phyloP scores from a whole-genome alignment of 2,888 invertebrate genomes.

The Ypsolopha scabrella region DNA sequence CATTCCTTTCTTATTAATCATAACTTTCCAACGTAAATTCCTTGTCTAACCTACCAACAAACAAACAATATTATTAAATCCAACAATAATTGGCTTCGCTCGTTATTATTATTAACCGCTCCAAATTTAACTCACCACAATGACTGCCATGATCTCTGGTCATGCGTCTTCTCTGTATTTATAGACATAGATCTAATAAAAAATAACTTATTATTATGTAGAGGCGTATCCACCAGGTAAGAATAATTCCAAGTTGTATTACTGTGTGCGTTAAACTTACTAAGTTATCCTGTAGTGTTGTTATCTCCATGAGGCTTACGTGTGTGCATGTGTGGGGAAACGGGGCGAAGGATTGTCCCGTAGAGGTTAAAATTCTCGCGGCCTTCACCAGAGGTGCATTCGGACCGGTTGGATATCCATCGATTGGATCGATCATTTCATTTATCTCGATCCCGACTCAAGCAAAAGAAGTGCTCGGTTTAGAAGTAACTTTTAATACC shows the following conservation, averaged over 20 bases:
- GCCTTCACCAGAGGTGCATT: conserved; percentile 66
- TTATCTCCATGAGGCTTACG: conserved; percentile 16
- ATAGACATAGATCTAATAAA: conserved; percentile 25
- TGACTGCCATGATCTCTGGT: too few relatives aligned
- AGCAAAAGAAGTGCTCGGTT: too few relatives aligned
- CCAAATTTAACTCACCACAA: too few relatives aligned
- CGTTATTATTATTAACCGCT: too few relatives aligned
- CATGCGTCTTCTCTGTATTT: conserved; percentile 18
- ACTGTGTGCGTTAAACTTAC: conserved; percentile 25
- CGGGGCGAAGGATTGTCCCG: conserved; percentile 52
- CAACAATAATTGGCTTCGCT: too few relatives aligned
- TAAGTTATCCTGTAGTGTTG: conserved; percentile 16
- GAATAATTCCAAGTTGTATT: conserved; percentile 27
- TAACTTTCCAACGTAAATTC: too few relatives aligned
- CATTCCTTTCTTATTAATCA: too few relatives aligned
- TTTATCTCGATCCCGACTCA: conserved; percentile 9
- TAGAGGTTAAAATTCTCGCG: conserved; percentile 51
- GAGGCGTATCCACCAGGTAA: conserved; percentile 40
- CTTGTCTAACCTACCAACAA: too few relatives aligned
- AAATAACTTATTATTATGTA: conserved; percentile 38
- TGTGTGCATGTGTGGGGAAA: conserved; percentile 37
- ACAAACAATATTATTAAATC: too few relatives aligned
- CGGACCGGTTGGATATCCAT: conserved; percentile 44
- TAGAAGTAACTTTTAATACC: too few relatives aligned
- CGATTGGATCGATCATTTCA: conserved; percentile 25